Base-by-base conservation (phyloP, 2,888 invertebrate species). In the Nipponacmea schrenckii region DNA sequence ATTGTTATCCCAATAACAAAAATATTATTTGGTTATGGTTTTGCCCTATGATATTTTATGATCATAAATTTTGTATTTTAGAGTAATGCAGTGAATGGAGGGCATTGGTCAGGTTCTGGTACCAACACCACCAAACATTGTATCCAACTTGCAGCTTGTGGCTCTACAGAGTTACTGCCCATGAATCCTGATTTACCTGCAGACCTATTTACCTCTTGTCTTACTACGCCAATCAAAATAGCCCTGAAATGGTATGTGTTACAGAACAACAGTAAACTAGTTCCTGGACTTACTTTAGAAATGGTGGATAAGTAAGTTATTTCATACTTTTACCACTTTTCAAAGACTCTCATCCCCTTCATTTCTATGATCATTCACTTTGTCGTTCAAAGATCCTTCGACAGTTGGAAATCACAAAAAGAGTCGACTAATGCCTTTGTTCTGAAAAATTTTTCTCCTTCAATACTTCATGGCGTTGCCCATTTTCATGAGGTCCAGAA, bases 151-250 rank as follows among this genome's bases (percentile, higher is more conserved):
- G 99, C 95, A 50, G 98, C 99, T 27, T 99, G 99, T 90, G 93
- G 94, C 50, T 93, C 94, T n/a, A 94, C 94, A 83, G 96, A 99
- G 91, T 92, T 94, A 79, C 92, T 99, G 84, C 99, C 99, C 20
- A 96, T 97, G 96, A 95, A 96, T 91, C 95, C 98, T 0, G 96
- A 97, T 89, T 91, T 99, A 85, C 99, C 99, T 5, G 98, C 98
- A 2, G 99, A 94, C 87, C 92, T 99, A 83, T 99, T 99, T 91
- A 98, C 99, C 44, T 93, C 97, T 17, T 99, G 99, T 90, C 92
- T 99, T 83, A 99, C 98, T 70, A 98, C 98, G 70, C 99, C 99
- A 63, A 97, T 99, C 83, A 96, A 96, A 91, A 96, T 96, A 86
- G 97, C 97, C 75, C 91, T 98, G 78, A 92, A 94, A 88, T 98